Conservation (phyloP, 2,888 invertebrate species). For the Selenia dentaria region DNA sequence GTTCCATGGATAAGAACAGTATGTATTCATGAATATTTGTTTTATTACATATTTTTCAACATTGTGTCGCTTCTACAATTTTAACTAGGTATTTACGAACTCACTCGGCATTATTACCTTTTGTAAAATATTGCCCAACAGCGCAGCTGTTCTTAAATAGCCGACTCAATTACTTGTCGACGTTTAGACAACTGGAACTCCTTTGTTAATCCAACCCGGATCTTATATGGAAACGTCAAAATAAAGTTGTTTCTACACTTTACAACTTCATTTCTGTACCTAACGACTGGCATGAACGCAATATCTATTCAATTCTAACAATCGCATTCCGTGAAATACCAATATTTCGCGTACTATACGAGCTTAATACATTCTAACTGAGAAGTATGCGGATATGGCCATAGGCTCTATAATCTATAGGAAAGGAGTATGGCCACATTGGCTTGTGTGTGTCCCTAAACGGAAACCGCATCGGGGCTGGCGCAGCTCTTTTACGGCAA, state of each 20-base stretch:
- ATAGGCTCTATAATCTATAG: neutral
- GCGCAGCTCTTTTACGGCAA: conserved; percentile 35
- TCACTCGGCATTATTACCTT: too few species aligned
- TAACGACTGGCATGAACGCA: neutral
- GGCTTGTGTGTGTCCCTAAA: conserved; percentile 24
- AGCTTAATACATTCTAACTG: neutral
- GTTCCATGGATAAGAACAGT: too few species aligned
- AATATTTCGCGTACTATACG: conserved; percentile 11
- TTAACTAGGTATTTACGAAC: too few species aligned
- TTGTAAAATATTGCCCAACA: neutral
- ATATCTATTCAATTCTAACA: conserved; percentile 15
- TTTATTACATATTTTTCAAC: too few species aligned
- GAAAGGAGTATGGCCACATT: neutral
- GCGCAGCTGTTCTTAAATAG: neutral
- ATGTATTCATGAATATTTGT: too few species aligned
- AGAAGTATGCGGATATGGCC: conserved; percentile 20
- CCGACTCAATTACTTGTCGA: conserved; percentile 3
- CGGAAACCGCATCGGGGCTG: conserved; percentile 20
- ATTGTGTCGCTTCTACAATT: too few species aligned
- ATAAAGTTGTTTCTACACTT: conserved; percentile 14
- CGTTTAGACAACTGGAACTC: conserved; percentile 6
- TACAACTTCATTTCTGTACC: conserved; percentile 14
- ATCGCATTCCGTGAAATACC: conserved; percentile 11
- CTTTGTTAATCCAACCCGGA: conserved; percentile 14
- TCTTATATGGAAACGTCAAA: conserved; percentile 14